Evolutionary conservation across 2,113 vertebrate genomes (phyloP), one percentile per base, ranked within the genome.

Genomic region (Tricholaema leucomelas): DNA sequence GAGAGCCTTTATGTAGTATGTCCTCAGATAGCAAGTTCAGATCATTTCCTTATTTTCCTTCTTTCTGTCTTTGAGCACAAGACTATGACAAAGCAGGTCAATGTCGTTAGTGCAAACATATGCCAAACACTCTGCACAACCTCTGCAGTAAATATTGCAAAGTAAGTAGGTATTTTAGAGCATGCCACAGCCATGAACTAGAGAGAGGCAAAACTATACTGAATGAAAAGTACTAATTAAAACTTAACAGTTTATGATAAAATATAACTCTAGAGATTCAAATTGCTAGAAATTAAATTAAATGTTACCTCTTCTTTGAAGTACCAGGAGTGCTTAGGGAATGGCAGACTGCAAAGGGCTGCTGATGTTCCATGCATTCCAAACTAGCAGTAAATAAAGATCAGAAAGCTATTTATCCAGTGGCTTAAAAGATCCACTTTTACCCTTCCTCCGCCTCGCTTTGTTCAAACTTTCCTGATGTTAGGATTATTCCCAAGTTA

Each of bases 81-180:
- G 18, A 46, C 11, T 75, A 33, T 60, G 61, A 73, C 48, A 90
- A 75, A 85, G 48, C 14, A 91, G 20, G 23, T 88, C 56, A 55
- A 46, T 77, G 25, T 89, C 54, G 87, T 82, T 76, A 79, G 90
- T 87, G 79, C 59, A 87, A 87, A 87, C 69, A 76, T 36, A 71
- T 80, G 50, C 44, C 19, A 77, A 90, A 72, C 15, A 25, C 79
- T 89, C 46, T 82, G 15, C 15, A 64, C 35, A 91, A 63, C 56
- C 48, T 71, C 54, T 77, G 24, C 70, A 81, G 12, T 54, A 73
- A 80, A 24, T 44, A 59, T 33, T 69, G 64, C 30, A 85, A 85
- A 82, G 38, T 60, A 78, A 85, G 36, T 8, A 71, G 61, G 38
- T 78, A 27, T 46, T 90, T 85, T 15, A 59, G 36, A 82, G 36